Base-by-base conservation (phyloP, 2,113 vertebrate genomes). In the Barnardius zonarius region DNA sequence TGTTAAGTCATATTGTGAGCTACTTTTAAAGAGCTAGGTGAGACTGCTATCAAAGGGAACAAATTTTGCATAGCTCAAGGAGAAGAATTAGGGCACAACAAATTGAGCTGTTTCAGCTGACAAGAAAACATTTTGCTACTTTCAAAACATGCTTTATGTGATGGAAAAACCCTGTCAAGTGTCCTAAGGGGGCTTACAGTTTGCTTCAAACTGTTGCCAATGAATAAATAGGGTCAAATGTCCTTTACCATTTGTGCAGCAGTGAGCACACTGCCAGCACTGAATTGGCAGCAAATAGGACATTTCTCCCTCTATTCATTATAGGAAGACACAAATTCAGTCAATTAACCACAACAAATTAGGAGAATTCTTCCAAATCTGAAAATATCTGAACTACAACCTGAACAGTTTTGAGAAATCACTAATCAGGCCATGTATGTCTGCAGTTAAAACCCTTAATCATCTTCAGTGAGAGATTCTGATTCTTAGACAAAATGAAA, bases 1-100 rank as follows among this genome's bases (percentile, higher is more conserved):
- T 6, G 20, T 76, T 64, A 76, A 84, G 49, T 41, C 39, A 46
- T n/a, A 30, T 66, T 68, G 39, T 44, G 64, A 86, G 17, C n/a
- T 66, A 46, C 69, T 70, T 90, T 54, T 83, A 54, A 87, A 69
- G 24, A 87, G 19, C 17, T 52, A 37, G n/a, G 78, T 85, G 49
- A 73, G n/a, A 79, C 30, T 76, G 39, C 52, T 76, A 84, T 83
- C 63, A 88, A 92, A 95, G 39, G 13, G 31, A 90, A 30, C 57
- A 85, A 82, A 69, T 87, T 83, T 76, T 51, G 80, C 84, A 59
- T 31, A 41, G 39, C 67, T 94, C 69, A 85, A 55, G 63, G 46
- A 94, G 57, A 59, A 92, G 43, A 96, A 95, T 81, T 55, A 95
- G 62, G 89, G 59, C 82, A 94, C 83, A 92, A 79, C 66, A 97